Percentiles rank a stretch among this genome's conserved stretches.
Evolutionary conservation across 2,113 vertebrate species (phyloP).

Genomic region (Bungarus multicinctus): DNA sequence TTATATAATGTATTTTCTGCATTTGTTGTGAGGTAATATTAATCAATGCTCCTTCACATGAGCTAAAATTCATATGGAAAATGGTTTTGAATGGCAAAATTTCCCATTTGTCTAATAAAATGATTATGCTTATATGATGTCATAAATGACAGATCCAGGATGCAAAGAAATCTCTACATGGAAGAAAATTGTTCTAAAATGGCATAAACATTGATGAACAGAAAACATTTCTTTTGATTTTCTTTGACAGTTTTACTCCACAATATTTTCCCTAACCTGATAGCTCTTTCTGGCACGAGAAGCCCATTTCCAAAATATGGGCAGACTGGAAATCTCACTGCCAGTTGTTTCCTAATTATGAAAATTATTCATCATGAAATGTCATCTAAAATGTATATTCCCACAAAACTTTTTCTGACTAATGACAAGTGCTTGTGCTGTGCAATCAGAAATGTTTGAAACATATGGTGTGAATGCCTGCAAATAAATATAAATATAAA

Average conservation of each 20-base stretch:
- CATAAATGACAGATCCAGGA: background rate
- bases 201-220: background rate
- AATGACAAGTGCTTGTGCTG: background rate
- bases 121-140: background rate
- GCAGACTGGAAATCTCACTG: background rate
- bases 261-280: background rate
- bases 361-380: background rate
- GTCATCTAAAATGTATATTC: background rate
- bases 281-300: background rate
- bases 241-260: background rate
- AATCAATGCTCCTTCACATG: background rate
- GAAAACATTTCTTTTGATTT: background rate
- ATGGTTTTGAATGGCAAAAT: background rate
- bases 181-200: background rate
- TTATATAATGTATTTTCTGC: background rate
- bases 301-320: background rate
- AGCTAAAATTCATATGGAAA: background rate
- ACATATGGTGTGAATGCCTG: background rate
- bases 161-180: background rate
- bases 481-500: background rate
- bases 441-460: background rate
- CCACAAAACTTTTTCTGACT: background rate
- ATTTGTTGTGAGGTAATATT: slow-evolving; percentile 10
- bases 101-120: background rate
- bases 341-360: background rate